Evolutionary conservation across 2,113 vertebrate species (phyloP).

Genomic region (Pungitius pungitius): DNA sequence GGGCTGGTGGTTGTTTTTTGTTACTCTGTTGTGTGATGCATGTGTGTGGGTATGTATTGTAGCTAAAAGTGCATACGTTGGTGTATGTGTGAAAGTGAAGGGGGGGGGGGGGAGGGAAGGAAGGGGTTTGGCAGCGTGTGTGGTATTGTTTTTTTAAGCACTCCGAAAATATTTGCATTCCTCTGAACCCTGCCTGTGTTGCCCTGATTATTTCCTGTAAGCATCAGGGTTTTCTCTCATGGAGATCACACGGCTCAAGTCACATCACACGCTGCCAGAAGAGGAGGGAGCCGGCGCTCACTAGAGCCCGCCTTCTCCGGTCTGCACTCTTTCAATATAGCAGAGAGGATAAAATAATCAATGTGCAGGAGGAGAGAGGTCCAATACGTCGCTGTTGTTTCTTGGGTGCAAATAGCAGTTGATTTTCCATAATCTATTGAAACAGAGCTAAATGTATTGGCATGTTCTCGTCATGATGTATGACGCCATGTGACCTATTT

Average conservation of each 20-base stretch:
- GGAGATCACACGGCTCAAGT: constrained; percentile 75
- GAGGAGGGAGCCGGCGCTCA: constrained; percentile 53
- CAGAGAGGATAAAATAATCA: constrained; percentile 35
- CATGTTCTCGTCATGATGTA: constrained; percentile 49
- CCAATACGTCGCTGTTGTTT: constrained; percentile 25
- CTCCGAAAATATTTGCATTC: constrained; percentile 82
- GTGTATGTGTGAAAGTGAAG: constrained; percentile 14
- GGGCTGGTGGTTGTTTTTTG: constrained; percentile 62
- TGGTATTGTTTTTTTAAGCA: constrained; percentile 77
- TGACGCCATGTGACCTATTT: constrained; percentile 30
- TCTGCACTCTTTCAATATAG: constrained; percentile 37
- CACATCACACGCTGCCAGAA: constrained; percentile 71
- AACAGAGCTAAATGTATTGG: constrained; percentile 50
- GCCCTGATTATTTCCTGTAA: constrained; percentile 81
- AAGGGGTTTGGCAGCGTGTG: constrained; percentile 54
- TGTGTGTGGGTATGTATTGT: constrained; percentile 58
- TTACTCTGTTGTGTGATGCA: constrained; percentile 62
- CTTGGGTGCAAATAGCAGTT: constrained; percentile 23
- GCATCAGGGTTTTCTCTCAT: constrained; percentile 73
- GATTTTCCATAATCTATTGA: constrained; percentile 48
- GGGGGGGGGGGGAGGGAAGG: constrained; percentile 10
- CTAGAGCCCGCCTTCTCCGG: constrained; percentile 36
- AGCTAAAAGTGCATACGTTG: constrained; percentile 36
- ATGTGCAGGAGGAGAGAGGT: constrained; percentile 32
- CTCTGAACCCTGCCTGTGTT: constrained; percentile 78